Evolutionary conservation across 2,888 invertebrate species (phyloP).

Genomic region (Steinernema scapterisci): DNA sequence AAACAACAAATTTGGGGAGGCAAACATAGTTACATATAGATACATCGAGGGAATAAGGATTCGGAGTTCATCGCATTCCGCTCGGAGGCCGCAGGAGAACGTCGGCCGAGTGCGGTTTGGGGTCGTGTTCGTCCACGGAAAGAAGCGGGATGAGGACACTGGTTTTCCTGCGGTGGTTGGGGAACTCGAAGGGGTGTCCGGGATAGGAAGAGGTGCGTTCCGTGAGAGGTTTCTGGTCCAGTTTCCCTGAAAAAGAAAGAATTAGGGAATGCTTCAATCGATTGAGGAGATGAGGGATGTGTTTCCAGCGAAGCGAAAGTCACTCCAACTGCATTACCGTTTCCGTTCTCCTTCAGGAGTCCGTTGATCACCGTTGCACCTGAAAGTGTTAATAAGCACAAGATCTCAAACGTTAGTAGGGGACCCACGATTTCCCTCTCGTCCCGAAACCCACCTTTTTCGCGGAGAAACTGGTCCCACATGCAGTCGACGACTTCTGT

Average conservation of each 20-base stretch:
- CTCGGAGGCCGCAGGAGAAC: slow-evolving; percentile 48
- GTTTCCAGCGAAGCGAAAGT: too few relatives aligned
- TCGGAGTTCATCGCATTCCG: slow-evolving; percentile 23
- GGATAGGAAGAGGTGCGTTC: not conserved
- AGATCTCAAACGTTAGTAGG: not conserved
- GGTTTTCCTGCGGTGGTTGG: slow-evolving; percentile 49
- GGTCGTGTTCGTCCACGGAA: slow-evolving; percentile 50
- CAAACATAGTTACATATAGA: too few relatives aligned
- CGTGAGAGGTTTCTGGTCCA: not conserved
- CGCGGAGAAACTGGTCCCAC: slow-evolving; percentile 63
- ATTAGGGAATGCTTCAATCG: too few relatives aligned
- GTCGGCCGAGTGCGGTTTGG: slow-evolving; percentile 31
- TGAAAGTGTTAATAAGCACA: not conserved
- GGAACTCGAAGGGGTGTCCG: slow-evolving; percentile 16
- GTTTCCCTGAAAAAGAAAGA: slow-evolving; percentile 11
- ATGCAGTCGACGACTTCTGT: slow-evolving; percentile 61
- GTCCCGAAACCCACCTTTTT: slow-evolving; percentile 43
- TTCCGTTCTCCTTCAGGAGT: slow-evolving; percentile 13
- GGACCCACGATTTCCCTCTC: not conserved
- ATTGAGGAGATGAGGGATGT: too few relatives aligned
- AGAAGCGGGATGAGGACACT: slow-evolving; percentile 62
- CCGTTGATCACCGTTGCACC: slow-evolving; percentile 3
- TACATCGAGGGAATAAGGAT: too few relatives aligned
- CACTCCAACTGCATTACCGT: not conserved
- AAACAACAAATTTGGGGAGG: too few relatives aligned